These are phyloP conservation scores for Trididemnum clinides DNA, from an alignment of 23 tunicate species.

Conservation along the genomic window DNA sequence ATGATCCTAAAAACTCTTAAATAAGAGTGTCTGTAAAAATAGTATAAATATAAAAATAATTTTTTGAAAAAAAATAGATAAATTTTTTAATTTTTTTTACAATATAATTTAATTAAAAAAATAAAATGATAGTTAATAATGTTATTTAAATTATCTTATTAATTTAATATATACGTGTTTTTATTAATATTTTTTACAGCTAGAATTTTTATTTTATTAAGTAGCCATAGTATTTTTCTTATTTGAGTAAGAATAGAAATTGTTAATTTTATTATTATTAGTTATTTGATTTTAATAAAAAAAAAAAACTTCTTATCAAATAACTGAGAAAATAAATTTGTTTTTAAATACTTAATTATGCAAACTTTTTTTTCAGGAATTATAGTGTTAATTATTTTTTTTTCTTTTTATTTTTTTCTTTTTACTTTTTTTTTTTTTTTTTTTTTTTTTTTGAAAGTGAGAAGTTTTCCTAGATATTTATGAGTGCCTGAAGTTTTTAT, in stretches of 20 bases:
- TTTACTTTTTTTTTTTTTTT: not conserved
- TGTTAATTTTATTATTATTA: too few species aligned
- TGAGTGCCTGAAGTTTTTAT: not conserved
- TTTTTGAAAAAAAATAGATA: conserved; percentile 12
- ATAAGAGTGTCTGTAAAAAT: not conserved
- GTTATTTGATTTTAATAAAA: too few species aligned
- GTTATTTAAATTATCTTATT: not conserved
- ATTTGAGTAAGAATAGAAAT: not conserved
- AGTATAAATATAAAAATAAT: not conserved
- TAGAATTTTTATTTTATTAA: not conserved
- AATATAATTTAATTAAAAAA: not conserved
- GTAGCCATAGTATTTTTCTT: not conserved
- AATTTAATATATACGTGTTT: not conserved
- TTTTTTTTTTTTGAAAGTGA: not conserved
- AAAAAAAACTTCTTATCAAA: too few species aligned
- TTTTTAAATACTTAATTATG: not conserved
- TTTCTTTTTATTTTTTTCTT: not conserved
- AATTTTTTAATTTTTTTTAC: not conserved
- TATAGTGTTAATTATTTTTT: not conserved
- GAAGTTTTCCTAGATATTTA: not conserved
- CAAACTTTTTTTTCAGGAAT: not conserved
- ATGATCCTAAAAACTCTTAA: not conserved
- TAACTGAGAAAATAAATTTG: too few species aligned
- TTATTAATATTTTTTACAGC: not conserved
- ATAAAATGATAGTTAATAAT: not conserved